Evolutionary conservation across 2,113 vertebrate species (phyloP), one percentile per base, ranked within the genome.

Genomic region (Nycticorax nycticorax): DNA sequence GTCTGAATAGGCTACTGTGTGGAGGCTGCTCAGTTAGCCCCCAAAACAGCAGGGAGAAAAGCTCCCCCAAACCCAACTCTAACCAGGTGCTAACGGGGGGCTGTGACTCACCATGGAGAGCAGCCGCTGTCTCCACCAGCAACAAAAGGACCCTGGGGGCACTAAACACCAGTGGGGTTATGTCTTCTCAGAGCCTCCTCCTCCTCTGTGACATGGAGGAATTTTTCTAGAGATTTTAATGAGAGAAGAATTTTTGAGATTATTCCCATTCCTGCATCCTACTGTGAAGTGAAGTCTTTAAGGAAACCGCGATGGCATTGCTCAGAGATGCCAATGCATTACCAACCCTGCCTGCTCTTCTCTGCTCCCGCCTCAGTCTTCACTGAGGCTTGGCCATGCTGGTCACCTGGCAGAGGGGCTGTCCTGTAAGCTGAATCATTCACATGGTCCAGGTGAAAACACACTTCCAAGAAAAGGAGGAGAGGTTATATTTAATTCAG

Each of bases 311-410:
- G 26, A 35, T 21, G 78, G 26, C 32, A 27, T 68, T 32, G 28
- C 22, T 87, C 68, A 50, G 52, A 47, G 47, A 55, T 3, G 7
- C 10, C 0, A 0, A 47, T 35, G 11, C 7, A 3, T 28, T 14
- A 73, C 18, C 39, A 80, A 0, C 22, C 27, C 32, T 69, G 33
- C 18, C 45, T 81, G 41, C 45, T 74, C n/a, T 32, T 53, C n/a
- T 75, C n/a, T 89, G 45, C 50, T 73, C 10, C 63, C 60, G 67
- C 55, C 22, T 48, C n/a, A 43, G 4, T 30, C 33, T 81, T 64
- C 39, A 32, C 5, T n/a, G n/a, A n/a, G 2, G 2, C 19, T 48
- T 18, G 12, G 30, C 35, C 23, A 3, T 78, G 64, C 35, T 43
- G 39, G 28, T 27, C 33, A n/a, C 27, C 45, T 91, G 69, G 33